A percentile compares a stretch with the other conserved stretches of the same genome.
Conservation (phyloP, 2,797 vertebrate species). For the Hippoglossus hippoglossus region DNA sequence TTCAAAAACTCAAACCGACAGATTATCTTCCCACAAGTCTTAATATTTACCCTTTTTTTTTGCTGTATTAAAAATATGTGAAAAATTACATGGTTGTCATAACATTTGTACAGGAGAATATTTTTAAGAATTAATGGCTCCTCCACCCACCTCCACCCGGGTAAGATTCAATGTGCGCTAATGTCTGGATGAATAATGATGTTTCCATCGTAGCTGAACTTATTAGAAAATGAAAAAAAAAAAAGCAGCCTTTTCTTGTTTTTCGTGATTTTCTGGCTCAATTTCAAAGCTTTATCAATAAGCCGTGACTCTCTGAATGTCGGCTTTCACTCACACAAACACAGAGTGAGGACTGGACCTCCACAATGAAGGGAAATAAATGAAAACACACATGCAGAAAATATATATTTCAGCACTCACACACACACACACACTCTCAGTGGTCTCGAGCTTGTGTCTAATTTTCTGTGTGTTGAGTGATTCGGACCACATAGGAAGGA, state of each 20-base stretch:
- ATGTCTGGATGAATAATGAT: slow-evolving; percentile 61
- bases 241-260: not conserved
- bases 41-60: slow-evolving; percentile 54
- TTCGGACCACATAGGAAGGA: slow-evolving; percentile 61
- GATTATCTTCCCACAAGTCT: slow-evolving; percentile 30
- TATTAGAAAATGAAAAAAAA: slow-evolving; percentile 18
- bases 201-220: slow-evolving; percentile 38
- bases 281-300: slow-evolving; percentile 43
- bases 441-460: slow-evolving; percentile 9
- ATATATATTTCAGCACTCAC: slow-evolving; percentile 15
- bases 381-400: slow-evolving; percentile 20
- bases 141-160: slow-evolving; percentile 41
- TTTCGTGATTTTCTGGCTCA: slow-evolving; percentile 14
- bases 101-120: slow-evolving; percentile 66
- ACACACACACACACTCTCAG: not conserved
- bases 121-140: slow-evolving; percentile 52
- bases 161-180: slow-evolving; percentile 40
- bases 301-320: slow-evolving; percentile 5
- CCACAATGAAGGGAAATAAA: slow-evolving; percentile 21
- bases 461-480: slow-evolving; percentile 59
- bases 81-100: slow-evolving; percentile 65
- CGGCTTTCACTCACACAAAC: slow-evolving; percentile 1
- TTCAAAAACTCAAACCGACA: slow-evolving; percentile 29
- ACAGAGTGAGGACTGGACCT: slow-evolving; percentile 6
- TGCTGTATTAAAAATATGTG: slow-evolving; percentile 60